Conservation (phyloP, 2,113 vertebrate genomes). For the Rhipidura dahli region DNA sequence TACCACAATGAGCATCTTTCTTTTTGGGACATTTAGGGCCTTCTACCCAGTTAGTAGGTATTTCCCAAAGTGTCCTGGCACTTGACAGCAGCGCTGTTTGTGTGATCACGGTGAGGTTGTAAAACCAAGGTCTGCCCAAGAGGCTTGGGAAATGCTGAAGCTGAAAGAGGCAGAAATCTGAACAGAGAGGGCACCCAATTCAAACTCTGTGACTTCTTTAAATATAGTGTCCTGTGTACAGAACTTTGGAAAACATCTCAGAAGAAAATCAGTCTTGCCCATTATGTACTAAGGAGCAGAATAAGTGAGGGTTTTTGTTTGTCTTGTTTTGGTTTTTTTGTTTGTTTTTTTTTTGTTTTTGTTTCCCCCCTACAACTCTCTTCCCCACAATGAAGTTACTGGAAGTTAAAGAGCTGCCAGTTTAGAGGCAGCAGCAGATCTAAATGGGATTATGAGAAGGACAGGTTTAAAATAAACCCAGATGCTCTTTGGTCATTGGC, state of each 20-base stretch:
- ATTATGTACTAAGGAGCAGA: neutral
- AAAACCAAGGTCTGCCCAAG: neutral
- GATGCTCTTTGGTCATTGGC: neutral
- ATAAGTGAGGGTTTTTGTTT: neutral
- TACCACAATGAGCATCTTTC: neutral
- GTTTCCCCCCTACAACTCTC: rapidly evolving
- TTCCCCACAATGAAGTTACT: neutral
- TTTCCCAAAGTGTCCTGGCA: neutral
- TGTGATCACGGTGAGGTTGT: rapidly evolving
- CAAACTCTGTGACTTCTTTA: neutral
- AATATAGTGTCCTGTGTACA: neutral
- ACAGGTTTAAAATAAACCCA: neutral
- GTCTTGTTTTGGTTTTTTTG: rapidly evolving
- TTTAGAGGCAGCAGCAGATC: neutral
- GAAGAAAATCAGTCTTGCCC: neutral
- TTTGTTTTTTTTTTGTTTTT: neutral
- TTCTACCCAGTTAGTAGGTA: neutral
- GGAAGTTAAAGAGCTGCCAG: neutral
- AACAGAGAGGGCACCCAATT: neutral
- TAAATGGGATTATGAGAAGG: neutral
- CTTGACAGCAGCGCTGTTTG: neutral
- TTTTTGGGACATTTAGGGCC: neutral
- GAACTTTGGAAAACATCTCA: neutral
- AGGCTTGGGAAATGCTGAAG: neutral
- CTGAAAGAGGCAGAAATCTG: neutral